Evolutionary conservation across 2,797 vertebrate species (phyloP), one percentile per base, ranked within the genome.

Genomic region (Glossophaga mutica): DNA sequence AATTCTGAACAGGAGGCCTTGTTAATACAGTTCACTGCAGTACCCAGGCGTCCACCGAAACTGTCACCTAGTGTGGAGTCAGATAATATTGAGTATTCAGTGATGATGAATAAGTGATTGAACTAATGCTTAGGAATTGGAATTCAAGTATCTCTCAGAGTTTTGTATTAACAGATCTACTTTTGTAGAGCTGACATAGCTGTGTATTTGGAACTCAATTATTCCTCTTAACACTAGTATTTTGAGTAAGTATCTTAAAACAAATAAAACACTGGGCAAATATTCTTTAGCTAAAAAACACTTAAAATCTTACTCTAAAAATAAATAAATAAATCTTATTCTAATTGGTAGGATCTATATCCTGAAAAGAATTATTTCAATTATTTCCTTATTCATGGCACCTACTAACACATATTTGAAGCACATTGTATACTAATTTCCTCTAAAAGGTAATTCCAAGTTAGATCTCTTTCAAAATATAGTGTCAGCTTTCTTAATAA

Each of bases 181-280:
- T 81, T 94, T 90, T 71, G 26, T 24, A 94, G 9, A 76, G 37
- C 29, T 4, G 76, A 87, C 24, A 93, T 39, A 4, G n/a, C 7
- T 81, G 26, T 83, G 14, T 65, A 10, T 87, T 70, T 90, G 15
- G 52, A 93, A 55, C 42, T 87, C 9, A 92, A 44, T 85, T 87
- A 65, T 85, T 78, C 19, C 26, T 93, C 19, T 6, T 9, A 34
- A 52, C 2, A 65, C 48, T 39, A 93, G 1, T 46, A 62, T 85
- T 95, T 91, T 91, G 34, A 91, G 55, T 65, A 59, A 91, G 62
- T 59, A 59, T 85, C 94, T 89, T 42, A 70, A 92, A 86, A 57
- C 32, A 88, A 92, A 92, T 29, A 76, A 59, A 84, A 55, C 14
- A 84, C 32, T n/a, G 86, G 5, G 10, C 76, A 15, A 90, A 71